These are phyloP conservation scores for Apoderus coryli DNA, from an alignment of 2,888 invertebrate genomes.

Conservation along the genomic window DNA sequence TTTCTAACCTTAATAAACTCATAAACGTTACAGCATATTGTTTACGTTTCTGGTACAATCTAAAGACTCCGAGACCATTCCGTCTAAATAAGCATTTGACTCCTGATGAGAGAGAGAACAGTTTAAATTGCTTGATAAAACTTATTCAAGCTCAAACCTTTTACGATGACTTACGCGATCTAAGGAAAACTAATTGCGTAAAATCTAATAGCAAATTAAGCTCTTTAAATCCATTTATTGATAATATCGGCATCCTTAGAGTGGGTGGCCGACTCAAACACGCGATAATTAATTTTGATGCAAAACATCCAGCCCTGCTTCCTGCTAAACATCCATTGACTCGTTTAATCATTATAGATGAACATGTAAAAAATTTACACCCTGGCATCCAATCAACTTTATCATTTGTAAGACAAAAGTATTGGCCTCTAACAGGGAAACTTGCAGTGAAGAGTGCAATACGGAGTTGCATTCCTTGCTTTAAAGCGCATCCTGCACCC, in stretches of 20 bases:
- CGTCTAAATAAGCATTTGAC: not conserved
- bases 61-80: not conserved
- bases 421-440: not conserved
- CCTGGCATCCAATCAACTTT: not conserved
- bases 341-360: not conserved
- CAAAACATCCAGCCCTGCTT: not conserved
- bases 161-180: not conserved
- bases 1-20: not conserved
- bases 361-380: not conserved
- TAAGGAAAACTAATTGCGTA: not conserved
- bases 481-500: conserved; percentile 8
- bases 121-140: not conserved
- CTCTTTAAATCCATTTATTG: conserved; percentile 3
- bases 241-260: not conserved
- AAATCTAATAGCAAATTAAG: not conserved
- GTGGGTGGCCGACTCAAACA: conserved; percentile 3
- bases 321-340: not conserved
- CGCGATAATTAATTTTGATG: not conserved
- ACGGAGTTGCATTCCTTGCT: conserved; percentile 13
- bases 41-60: conserved; percentile 1
- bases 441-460: not conserved
- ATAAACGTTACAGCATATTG: not conserved
- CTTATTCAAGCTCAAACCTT: conserved; percentile 1
- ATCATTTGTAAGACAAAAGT: not conserved
- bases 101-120: conserved; percentile 1